Conservation (phyloP, 2,888 invertebrate genomes). For the Polyommatus iphigenia region DNA sequence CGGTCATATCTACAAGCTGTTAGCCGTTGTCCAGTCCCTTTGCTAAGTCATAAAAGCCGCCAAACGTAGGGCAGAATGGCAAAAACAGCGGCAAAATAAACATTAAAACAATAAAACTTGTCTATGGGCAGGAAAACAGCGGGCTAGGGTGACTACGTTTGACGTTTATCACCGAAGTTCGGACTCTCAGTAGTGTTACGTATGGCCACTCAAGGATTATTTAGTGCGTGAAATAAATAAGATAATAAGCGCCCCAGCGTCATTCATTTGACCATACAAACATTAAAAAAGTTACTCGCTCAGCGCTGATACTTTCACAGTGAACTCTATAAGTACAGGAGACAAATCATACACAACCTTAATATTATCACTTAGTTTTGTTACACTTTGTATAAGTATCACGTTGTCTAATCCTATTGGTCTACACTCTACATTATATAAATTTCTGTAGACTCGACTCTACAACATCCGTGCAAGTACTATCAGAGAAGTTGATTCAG, state of each 20-base stretch:
- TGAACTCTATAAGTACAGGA: too few relatives aligned
- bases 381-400: too few relatives aligned
- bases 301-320: too few relatives aligned
- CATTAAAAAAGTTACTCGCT: too few relatives aligned
- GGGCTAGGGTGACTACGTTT: constrained; percentile 53
- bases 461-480: too few relatives aligned
- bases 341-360: too few relatives aligned
- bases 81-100: constrained; percentile 73
- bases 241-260: not conserved
- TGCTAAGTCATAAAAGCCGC: constrained; percentile 64
- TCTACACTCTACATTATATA: too few relatives aligned
- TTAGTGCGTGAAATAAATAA: constrained; percentile 7
- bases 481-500: too few relatives aligned
- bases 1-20: constrained; percentile 48
- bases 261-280: too few relatives aligned
- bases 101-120: constrained; percentile 80
- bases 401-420: too few relatives aligned
- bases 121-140: constrained; percentile 75
- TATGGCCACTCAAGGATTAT: constrained; percentile 9
- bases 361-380: too few relatives aligned
- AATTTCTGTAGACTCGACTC: too few relatives aligned
- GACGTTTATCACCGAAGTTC: constrained; percentile 15
- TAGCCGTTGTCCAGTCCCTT: constrained; percentile 50
- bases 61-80: constrained; percentile 61
- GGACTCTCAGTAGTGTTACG: not conserved